Conservation (phyloP, 1,140 invertebrate genomes). For the Ooceraea biroi region DNA sequence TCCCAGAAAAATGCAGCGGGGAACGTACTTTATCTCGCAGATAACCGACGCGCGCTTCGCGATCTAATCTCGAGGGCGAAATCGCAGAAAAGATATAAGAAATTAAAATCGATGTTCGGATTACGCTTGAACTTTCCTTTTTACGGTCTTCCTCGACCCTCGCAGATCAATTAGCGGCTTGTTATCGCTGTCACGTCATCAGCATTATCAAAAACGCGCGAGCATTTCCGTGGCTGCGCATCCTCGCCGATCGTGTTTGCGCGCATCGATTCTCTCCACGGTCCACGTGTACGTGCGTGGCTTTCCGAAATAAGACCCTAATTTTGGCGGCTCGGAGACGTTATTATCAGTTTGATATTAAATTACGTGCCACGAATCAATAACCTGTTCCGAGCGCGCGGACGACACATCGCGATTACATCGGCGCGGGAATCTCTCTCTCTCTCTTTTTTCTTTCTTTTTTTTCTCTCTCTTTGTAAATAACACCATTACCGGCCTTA, state of each 20-base stretch:
- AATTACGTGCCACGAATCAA: constrained; percentile 56
- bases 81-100: too few species aligned
- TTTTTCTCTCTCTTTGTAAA: neutral
- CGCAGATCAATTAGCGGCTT: neutral
- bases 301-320: constrained; percentile 53
- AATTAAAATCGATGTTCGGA: too few species aligned
- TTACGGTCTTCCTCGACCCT: too few species aligned
- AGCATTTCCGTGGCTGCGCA: neutral
- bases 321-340: constrained; percentile 51
- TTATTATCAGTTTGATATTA: constrained; percentile 63
- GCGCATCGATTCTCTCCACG: constrained; percentile 13
- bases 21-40: neutral
- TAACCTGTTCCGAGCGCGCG: neutral
- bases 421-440: constrained; percentile 7
- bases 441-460: neutral
- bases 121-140: too few species aligned
- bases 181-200: neutral
- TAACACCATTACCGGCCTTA: neutral
- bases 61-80: too few species aligned
- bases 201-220: constrained; percentile 18
- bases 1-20: neutral
- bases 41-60: neutral
- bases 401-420: constrained; percentile 8
- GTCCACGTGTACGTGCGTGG: constrained; percentile 41
- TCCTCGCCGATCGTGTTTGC: constrained; percentile 26